Evolutionary conservation across 2,797 vertebrate species (phyloP).

Genomic region (Manis pentadactyla): DNA sequence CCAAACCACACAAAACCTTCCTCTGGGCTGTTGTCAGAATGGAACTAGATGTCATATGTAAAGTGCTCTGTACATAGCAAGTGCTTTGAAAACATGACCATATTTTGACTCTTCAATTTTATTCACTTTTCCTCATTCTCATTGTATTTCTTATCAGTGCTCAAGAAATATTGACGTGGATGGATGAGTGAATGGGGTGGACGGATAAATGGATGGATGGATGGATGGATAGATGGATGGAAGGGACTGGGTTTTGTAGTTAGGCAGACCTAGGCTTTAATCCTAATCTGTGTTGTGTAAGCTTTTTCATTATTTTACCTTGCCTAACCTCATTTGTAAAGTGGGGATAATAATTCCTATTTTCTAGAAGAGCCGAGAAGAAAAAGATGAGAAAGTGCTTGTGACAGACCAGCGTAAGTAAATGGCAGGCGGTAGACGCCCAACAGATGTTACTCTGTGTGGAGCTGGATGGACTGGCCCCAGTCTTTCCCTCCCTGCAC

Average conservation of each 20-base stretch:
- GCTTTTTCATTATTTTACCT: background rate
- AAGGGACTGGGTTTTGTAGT: background rate
- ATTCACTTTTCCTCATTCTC: background rate
- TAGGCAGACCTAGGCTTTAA: background rate
- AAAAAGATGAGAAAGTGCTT: accelerated
- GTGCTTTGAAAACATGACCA: background rate
- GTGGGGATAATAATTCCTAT: background rate
- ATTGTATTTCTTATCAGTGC: background rate
- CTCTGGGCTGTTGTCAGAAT: background rate
- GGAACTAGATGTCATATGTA: background rate
- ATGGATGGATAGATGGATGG: background rate
- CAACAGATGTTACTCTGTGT: accelerated
- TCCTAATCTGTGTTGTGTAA: too few species aligned
- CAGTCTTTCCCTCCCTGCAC: background rate
- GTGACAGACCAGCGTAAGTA: accelerated
- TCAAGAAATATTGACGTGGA: background rate
- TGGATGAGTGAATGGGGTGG: background rate
- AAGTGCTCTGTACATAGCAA: background rate
- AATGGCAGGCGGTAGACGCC: too few species aligned
- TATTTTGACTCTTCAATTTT: background rate
- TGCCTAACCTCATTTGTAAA: background rate
- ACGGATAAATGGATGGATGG: background rate
- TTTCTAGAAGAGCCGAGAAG: background rate
- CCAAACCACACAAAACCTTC: background rate
- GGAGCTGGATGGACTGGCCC: accelerated